Evolutionary conservation across 2,797 vertebrate genomes (phyloP), one percentile per base, ranked within the genome.

Genomic region (Erpetoichthys calabaricus): DNA sequence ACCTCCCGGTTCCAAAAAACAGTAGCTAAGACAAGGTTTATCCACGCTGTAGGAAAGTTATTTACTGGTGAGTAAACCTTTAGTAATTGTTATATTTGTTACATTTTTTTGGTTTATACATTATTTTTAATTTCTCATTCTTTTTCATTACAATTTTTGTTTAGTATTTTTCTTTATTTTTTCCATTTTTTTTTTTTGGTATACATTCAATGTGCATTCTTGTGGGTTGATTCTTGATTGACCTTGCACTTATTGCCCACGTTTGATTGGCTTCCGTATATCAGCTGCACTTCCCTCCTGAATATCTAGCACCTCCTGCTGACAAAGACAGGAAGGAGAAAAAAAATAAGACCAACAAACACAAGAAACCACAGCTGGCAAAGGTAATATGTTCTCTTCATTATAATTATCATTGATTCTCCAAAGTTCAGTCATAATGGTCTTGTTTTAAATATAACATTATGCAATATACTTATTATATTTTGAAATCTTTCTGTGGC

Each of bases 231-330:
- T 62, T 59, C 69, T 66, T 73, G 71, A 50, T 66, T 69, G 72
- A 66, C 25, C 70, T 70, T 67, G 59, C 60, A 67, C 65, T 60
- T 69, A 65, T 71, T 68, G 67, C 58, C 63, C 70, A 65, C 57
- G 51, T 71, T 67, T 67, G 57, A 44, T 58, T 59, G 60, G 63
- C 60, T 51, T 59, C 69, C 73, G 76, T 69, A 67, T 78, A 77
- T 75, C 76, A 87, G 86, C 81, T 88, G 78, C 82, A 84, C 78
- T 86, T 87, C 74, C 86, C 82, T 74, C 85, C 85, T 69, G 86
- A 86, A 70, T 87, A 87, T 86, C 81, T 88, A 83, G 82, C 86
- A 72, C 85, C 84, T 47, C 74, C 82, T 71, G 78, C 84, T 78
- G 86, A 87, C 65, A 78, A 77, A 71, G 64, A 78, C 83, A 87